Evolutionary conservation across 92 coral and sea anemone genomes (phyloP).

Genomic region (Porites cylindrica): DNA sequence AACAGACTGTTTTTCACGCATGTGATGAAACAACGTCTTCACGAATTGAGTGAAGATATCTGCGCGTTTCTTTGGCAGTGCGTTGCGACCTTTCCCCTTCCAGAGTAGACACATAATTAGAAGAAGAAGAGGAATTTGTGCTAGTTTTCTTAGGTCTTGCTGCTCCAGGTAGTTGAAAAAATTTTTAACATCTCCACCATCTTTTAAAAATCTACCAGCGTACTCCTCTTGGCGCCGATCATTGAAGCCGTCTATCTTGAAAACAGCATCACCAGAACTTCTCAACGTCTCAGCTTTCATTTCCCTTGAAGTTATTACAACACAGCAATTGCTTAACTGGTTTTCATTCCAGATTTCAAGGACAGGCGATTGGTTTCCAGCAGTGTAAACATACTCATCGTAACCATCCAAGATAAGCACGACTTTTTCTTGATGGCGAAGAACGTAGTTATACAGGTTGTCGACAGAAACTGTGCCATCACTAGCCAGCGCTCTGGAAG

Average conservation of each 20-base stretch:
- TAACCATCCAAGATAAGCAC: conserved; percentile 10
- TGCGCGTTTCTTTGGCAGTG: not conserved
- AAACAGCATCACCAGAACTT: not conserved
- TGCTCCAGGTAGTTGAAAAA: not conserved
- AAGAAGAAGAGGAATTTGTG: conserved; percentile 15
- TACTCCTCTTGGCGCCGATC: not conserved
- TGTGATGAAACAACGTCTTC: not conserved
- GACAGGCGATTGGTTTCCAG: conserved; percentile 1
- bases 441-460: not conserved
- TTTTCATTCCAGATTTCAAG: not conserved
- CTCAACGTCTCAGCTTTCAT: not conserved
- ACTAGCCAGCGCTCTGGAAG: not conserved
- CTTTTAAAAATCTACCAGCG: not conserved
- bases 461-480: not conserved
- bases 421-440: conserved; percentile 2
- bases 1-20: not conserved
- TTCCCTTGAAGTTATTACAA: not conserved
- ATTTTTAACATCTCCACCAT: not conserved
- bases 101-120: not conserved
- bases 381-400: not conserved
- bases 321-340: not conserved
- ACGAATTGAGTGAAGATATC: not conserved
- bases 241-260: not conserved
- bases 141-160: not conserved
- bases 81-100: not conserved